A percentile compares a stretch with the other conserved stretches of the same genome.
Conservation (phyloP, 2,797 vertebrate genomes). For the Gallinago stenura region DNA sequence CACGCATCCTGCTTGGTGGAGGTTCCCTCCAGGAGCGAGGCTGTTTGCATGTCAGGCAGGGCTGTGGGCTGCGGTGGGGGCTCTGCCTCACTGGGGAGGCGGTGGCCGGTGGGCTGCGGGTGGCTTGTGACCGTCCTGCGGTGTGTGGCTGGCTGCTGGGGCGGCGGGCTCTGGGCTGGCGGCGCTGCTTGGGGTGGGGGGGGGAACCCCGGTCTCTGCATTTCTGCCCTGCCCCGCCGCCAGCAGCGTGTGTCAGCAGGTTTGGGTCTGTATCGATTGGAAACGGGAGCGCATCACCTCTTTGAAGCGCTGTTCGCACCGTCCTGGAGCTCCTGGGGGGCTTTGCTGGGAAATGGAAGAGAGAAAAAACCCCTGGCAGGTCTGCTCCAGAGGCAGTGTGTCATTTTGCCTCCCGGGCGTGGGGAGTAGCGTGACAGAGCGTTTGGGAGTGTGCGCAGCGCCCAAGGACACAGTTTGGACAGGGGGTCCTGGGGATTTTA, state of each 20-base stretch:
- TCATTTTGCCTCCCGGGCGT: neutral
- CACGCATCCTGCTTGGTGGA: neutral
- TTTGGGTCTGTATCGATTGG: neutral
- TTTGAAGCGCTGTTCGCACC: neutral
- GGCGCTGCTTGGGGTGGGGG: neutral
- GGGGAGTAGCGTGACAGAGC: neutral
- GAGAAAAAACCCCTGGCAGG: neutral
- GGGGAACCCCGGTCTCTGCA: neutral
- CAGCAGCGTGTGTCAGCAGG: slow-evolving; percentile 30
- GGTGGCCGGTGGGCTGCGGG: neutral
- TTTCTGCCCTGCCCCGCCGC: neutral
- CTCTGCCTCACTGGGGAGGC: neutral
- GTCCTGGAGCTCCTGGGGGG: neutral
- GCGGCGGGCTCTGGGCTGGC: rapidly evolving
- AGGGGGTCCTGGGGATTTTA: rapidly evolving
- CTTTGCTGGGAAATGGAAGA: neutral
- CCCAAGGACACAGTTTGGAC: rapidly evolving
- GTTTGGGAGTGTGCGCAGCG: rapidly evolving
- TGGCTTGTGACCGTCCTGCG: neutral
- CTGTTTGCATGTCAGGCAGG: neutral
- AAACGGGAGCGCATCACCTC: neutral
- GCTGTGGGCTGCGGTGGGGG: neutral
- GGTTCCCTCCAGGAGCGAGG: rapidly evolving
- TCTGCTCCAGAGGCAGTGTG: neutral
- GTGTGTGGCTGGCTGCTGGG: neutral